Evolutionary conservation across 2,113 vertebrate species (phyloP).

Genomic region (Chloropsis cyanopogon): DNA sequence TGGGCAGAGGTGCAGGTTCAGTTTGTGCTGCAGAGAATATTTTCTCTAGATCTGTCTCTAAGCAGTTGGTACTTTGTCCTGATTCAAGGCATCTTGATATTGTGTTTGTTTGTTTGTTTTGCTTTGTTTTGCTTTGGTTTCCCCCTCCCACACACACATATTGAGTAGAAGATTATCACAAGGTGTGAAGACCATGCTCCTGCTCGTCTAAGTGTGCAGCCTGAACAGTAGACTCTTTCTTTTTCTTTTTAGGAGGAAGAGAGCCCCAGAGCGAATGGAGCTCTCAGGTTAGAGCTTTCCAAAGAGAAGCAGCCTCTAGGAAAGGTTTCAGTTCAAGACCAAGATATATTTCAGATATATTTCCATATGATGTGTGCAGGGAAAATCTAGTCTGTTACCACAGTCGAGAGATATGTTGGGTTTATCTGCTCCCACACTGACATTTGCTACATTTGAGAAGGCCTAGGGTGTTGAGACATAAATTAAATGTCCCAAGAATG

Average conservation of each 20-base stretch:
- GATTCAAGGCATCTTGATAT: background rate
- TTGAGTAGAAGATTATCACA: background rate
- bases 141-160: accelerated
- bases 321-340: background rate
- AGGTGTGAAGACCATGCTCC: background rate
- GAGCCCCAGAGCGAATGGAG: background rate
- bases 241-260: background rate
- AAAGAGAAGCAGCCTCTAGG: background rate
- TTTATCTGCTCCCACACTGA: background rate
- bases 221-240: accelerated
- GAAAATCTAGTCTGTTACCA: background rate
- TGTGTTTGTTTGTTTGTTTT: background rate
- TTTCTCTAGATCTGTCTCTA: background rate
- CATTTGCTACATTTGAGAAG: background rate
- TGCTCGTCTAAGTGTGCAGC: accelerated
- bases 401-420: background rate
- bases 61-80: background rate
- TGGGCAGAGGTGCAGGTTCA: background rate
- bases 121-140: background rate
- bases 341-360: background rate
- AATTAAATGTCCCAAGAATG: background rate
- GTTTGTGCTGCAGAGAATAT: background rate
- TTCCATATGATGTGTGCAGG: background rate
- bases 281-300: background rate
- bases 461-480: background rate